Conservation (phyloP, 2,113 vertebrate species). For the human (Homo sapiens) region GRCh38 chr1:95789501-95790000, state of each 20-base stretch:
- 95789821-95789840: not conserved
- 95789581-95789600: not conserved
- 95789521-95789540: not conserved
- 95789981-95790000: not conserved
- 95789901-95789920: not conserved
- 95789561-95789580: not conserved
- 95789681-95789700: not conserved
- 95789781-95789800: not conserved
- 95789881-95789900: not conserved
- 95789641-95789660: not conserved
- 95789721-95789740: not conserved
- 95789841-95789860: not conserved
- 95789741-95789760: not conserved
- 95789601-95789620: not conserved
- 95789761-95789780: not conserved
- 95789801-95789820: not conserved
- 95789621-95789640: not conserved
- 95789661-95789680: not conserved
- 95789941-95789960: not conserved
- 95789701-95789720: fast-evolving
- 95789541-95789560: not conserved
- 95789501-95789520: not conserved
- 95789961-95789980: not conserved
- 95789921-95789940: not conserved
- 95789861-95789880: not conserved